phyloP scores from a whole-genome alignment of 2,888 invertebrate genomes.

The Adelognathus sp. region DNA sequence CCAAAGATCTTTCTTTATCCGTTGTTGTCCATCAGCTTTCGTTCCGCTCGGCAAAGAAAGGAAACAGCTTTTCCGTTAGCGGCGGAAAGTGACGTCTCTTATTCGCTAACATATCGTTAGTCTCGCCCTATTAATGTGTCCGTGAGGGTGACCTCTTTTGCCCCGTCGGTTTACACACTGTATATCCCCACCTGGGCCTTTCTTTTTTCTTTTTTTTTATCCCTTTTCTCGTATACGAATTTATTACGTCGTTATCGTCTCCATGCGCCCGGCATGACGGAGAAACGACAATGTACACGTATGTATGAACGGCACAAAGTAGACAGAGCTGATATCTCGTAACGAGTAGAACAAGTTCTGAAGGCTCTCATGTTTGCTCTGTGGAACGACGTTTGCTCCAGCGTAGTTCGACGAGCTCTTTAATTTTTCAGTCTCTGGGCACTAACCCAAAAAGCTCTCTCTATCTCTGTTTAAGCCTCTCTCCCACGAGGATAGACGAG shows the following conservation, averaged over 20 bases:
- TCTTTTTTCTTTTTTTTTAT: slow-evolving; percentile 16
- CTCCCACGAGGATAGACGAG: background rate
- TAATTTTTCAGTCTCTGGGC: slow-evolving; percentile 19
- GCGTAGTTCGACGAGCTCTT: slow-evolving; percentile 14
- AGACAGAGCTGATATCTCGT: background rate
- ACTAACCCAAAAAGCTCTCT: background rate
- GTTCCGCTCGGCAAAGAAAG: background rate
- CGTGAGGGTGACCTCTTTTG: background rate
- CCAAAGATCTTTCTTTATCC: background rate
- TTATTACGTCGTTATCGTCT: slow-evolving; percentile 56
- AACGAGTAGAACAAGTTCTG: slow-evolving; percentile 14
- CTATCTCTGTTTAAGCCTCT: background rate
- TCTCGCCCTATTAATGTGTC: slow-evolving; percentile 40
- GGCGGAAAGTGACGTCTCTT: slow-evolving; percentile 16
- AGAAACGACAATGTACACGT: background rate
- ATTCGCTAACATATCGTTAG: slow-evolving; percentile 48
- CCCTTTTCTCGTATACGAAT: slow-evolving; percentile 50
- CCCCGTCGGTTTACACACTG: background rate
- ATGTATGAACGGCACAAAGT: background rate
- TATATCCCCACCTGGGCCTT: background rate
- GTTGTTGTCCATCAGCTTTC: background rate
- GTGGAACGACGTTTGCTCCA: background rate
- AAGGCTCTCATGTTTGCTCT: background rate
- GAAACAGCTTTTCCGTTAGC: slow-evolving; percentile 6
- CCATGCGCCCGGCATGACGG: slow-evolving; percentile 15